A percentile compares a stretch with the other conserved stretches of the same genome.
phyloP scores from a whole-genome alignment of 2,888 invertebrate species.

The Augochlorella aurata region DNA sequence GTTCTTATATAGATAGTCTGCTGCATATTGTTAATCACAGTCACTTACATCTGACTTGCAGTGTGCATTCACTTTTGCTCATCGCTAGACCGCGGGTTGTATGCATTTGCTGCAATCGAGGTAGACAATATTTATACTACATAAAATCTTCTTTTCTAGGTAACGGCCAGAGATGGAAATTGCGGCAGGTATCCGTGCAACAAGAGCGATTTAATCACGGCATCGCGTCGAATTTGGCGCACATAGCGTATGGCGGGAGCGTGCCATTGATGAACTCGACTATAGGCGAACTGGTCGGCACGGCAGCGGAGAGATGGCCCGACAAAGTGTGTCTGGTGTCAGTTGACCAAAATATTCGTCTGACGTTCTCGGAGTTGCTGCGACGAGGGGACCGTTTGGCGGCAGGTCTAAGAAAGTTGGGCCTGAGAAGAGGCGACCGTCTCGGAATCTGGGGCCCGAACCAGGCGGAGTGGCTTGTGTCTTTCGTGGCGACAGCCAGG shows the following conservation, averaged over 20 bases:
- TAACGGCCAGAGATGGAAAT: not conserved
- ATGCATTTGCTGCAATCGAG: too few relatives aligned
- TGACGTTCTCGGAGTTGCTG: slow-evolving; percentile 83
- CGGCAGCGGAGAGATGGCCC: slow-evolving; percentile 83
- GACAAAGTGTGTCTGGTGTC: slow-evolving; percentile 85
- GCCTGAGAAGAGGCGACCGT: slow-evolving; percentile 88
- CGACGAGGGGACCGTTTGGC: slow-evolving; percentile 88
- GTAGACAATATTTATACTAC: too few relatives aligned
- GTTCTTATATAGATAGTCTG: too few relatives aligned
- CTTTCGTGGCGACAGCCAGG: slow-evolving; percentile 88
- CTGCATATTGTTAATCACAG: too few relatives aligned
- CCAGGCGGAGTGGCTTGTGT: slow-evolving; percentile 88
- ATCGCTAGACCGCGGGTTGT: too few relatives aligned
- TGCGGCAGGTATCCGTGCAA: not conserved
- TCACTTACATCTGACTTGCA: too few relatives aligned
- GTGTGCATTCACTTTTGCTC: too few relatives aligned
- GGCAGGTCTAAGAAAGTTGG: slow-evolving; percentile 87
- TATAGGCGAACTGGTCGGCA: slow-evolving; percentile 84
- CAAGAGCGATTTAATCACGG: slow-evolving; percentile 8
- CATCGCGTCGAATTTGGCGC: not conserved
- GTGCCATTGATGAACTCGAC: slow-evolving; percentile 83
- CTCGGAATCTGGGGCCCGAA: slow-evolving; percentile 93
- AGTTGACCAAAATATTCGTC: slow-evolving; percentile 82
- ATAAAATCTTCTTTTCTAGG: not conserved
- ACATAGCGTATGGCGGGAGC: not conserved